Conservation (phyloP, 2,113 vertebrate species). For the Syngnathus floridae region DNA sequence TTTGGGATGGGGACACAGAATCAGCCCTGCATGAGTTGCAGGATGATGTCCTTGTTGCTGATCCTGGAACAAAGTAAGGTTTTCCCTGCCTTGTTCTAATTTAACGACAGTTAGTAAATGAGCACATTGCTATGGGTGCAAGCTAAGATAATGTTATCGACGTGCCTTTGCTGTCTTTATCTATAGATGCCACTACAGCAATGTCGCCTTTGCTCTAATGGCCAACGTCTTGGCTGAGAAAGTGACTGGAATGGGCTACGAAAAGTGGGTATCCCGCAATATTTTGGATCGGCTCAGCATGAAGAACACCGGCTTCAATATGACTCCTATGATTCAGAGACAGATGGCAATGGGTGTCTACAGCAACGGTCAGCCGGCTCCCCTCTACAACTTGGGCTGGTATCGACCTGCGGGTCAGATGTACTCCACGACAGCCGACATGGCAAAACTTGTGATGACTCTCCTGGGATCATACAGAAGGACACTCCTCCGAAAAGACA, state of each 20-base stretch:
- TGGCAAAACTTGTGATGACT: slow-evolving; percentile 81
- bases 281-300: slow-evolving; percentile 79
- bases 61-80: slow-evolving; percentile 84
- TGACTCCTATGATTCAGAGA: slow-evolving; percentile 62
- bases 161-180: slow-evolving; percentile 3
- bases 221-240: slow-evolving; percentile 78
- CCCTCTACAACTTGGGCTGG: slow-evolving; percentile 87
- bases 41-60: slow-evolving; percentile 82
- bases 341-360: slow-evolving; percentile 84
- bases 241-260: slow-evolving; percentile 71
- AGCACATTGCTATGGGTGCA: background rate
- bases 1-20: slow-evolving; percentile 79
- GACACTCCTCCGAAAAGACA: slow-evolving; percentile 71
- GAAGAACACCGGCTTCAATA: slow-evolving; percentile 82
- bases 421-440: slow-evolving; percentile 84
- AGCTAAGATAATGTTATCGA: background rate
- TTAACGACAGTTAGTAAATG: background rate
- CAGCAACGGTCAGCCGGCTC: slow-evolving; percentile 68
- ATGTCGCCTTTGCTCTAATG: slow-evolving; percentile 85
- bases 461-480: slow-evolving; percentile 72
- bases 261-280: slow-evolving; percentile 80
- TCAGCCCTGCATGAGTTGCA: slow-evolving; percentile 76
- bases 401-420: slow-evolving; percentile 89
- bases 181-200: slow-evolving; percentile 88
- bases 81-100: slow-evolving; percentile 1